A percentile compares a stretch with the other conserved stretches of the same genome.
Conservation (phyloP, 1,140 invertebrate genomes). For the Drosophila athabasca region DNA sequence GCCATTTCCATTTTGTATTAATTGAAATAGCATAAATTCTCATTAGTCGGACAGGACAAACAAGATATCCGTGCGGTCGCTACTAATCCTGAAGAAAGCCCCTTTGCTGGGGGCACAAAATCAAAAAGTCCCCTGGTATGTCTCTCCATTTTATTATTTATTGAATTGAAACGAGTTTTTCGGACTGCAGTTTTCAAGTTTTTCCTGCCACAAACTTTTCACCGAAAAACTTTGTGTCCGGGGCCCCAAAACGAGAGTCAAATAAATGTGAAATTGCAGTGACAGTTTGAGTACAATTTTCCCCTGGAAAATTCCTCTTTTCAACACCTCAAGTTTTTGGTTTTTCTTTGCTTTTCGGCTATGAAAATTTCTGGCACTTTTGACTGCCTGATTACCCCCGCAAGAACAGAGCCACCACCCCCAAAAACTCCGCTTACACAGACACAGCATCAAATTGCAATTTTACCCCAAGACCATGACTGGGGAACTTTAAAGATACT, state of each 20-base stretch:
- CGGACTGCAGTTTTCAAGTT: slow-evolving; percentile 29
- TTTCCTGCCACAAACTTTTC: slow-evolving; percentile 24
- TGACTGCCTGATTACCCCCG: slow-evolving; percentile 49
- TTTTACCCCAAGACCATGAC: slow-evolving; percentile 25
- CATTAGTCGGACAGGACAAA: neutral
- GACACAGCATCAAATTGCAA: slow-evolving; percentile 38
- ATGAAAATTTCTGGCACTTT: slow-evolving; percentile 29
- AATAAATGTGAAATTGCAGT: slow-evolving; percentile 54
- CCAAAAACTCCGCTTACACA: too few species aligned
- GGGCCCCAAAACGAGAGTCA: slow-evolving; percentile 1
- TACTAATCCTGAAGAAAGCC: neutral
- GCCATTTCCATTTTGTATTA: slow-evolving; percentile 1
- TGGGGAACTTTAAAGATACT: slow-evolving; percentile 39
- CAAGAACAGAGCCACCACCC: neutral
- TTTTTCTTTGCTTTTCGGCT: slow-evolving; percentile 24
- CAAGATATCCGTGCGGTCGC: neutral
- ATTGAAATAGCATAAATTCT: slow-evolving; percentile 21
- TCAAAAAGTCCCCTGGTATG: slow-evolving; percentile 4
- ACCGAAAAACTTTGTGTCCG: slow-evolving; percentile 39
- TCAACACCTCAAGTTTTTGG: slow-evolving; percentile 46
- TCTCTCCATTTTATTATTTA: slow-evolving; percentile 45
- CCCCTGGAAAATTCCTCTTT: slow-evolving; percentile 31
- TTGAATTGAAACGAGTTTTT: slow-evolving; percentile 48
- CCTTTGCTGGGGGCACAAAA: slow-evolving; percentile 6
- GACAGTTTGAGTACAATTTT: slow-evolving; percentile 41